A percentile compares a stretch with the other conserved stretches of the same genome.
These are phyloP conservation scores for Drepana falcataria DNA, from an alignment of 2,888 invertebrate species.

Conservation along the genomic window DNA sequence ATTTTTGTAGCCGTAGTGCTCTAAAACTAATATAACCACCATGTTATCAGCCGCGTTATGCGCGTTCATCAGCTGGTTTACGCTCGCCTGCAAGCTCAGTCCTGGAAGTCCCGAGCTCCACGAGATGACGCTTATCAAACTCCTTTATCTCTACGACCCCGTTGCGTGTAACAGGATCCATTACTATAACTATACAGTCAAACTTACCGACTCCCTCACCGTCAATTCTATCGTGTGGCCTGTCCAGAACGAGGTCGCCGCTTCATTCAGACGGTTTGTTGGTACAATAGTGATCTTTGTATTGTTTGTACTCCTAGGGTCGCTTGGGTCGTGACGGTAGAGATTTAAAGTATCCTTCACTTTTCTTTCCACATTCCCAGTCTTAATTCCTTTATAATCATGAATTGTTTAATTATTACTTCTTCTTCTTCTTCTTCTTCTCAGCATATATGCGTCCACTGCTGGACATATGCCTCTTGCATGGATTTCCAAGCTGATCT, in stretches of 20 bases:
- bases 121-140: conserved; percentile 56
- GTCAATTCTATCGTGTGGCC: conserved; percentile 51
- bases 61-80: conserved; percentile 45
- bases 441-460: too few species aligned
- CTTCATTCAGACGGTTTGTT: conserved; percentile 45
- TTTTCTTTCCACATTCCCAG: too few species aligned
- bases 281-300: too few species aligned
- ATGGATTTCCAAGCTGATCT: too few species aligned
- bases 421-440: too few species aligned
- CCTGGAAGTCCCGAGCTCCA: conserved; percentile 43
- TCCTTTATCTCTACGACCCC: conserved; percentile 64
- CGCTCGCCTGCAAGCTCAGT: conserved; percentile 40
- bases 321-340: background rate
- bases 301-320: too few species aligned
- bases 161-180: conserved; percentile 44
- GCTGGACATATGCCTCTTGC: too few species aligned
- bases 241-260: conserved; percentile 39
- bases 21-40: background rate
- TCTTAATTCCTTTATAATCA: too few species aligned
- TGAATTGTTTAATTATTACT: too few species aligned
- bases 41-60: conserved; percentile 37
- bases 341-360: too few species aligned
- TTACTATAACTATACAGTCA: conserved; percentile 55
- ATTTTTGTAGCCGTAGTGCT: too few species aligned
- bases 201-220: conserved; percentile 6